A percentile compares a stretch with the other conserved stretches of the same genome.
Evolutionary conservation across 2,797 vertebrate species (phyloP).

Genomic region (Scleropages formosus): DNA sequence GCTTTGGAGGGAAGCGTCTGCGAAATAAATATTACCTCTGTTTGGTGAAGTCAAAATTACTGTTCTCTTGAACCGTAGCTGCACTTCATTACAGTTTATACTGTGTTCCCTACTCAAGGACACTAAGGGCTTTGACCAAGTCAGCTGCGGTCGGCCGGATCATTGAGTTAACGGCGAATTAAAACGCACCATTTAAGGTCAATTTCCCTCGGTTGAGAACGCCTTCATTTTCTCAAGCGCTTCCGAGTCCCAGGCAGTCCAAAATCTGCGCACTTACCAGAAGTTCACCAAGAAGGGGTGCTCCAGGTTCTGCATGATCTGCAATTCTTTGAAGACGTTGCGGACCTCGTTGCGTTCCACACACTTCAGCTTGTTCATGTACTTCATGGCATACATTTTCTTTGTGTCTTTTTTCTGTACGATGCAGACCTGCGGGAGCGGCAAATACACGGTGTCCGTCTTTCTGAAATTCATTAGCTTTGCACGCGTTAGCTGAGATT

Average conservation of each 20-base stretch:
- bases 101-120: background rate
- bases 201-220: background rate
- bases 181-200: background rate
- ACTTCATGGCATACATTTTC: conserved; percentile 99
- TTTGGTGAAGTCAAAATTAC: too few relatives aligned
- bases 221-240: background rate
- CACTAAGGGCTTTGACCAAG: background rate
- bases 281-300: conserved; percentile 96
- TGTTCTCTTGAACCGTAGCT: background rate
- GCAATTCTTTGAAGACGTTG: conserved; percentile 94
- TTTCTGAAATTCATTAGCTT: background rate
- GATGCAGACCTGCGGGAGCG: conserved; percentile 83
- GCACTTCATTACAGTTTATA: background rate
- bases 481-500: background rate
- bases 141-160: conserved; percentile 1
- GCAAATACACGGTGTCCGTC: background rate
- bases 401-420: conserved; percentile 97
- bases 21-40: too few relatives aligned
- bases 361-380: conserved; percentile 97
- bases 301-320: conserved; percentile 96
- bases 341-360: conserved; percentile 94
- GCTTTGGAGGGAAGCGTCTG: too few relatives aligned
- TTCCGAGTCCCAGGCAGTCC: background rate
- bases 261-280: conserved; percentile 76
- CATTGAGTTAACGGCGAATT: background rate